Evolutionary conservation across 2,797 vertebrate species (phyloP).

Genomic region (Ibycter americanus): DNA sequence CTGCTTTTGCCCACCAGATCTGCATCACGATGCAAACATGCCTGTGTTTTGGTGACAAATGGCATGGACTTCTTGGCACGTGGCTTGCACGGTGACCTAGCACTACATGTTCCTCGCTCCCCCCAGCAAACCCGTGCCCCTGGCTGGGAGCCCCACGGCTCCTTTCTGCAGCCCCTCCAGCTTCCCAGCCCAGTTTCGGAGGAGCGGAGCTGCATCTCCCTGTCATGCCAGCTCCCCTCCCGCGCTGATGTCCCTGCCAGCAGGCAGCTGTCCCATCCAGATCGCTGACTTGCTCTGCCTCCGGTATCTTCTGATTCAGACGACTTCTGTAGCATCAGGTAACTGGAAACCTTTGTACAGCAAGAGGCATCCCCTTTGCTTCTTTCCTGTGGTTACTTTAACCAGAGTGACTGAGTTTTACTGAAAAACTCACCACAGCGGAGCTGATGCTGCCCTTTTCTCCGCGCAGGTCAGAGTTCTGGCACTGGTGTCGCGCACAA

Average conservation of each 20-base stretch:
- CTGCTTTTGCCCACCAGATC: not conserved
- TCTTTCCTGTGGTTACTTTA: slow-evolving; percentile 73
- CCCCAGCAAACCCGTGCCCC: rapidly evolving
- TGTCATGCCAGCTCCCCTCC: not conserved
- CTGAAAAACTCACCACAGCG: slow-evolving; percentile 67
- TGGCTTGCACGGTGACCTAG: not conserved
- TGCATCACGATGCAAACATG: not conserved
- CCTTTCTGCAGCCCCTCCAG: not conserved
- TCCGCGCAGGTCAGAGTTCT: not conserved
- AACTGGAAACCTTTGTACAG: not conserved
- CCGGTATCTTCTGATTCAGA: not conserved
- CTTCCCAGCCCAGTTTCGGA: rapidly evolving
- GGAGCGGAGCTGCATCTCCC: not conserved
- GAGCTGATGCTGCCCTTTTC: not conserved
- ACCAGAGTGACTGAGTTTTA: slow-evolving; percentile 67
- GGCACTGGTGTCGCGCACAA: rapidly evolving
- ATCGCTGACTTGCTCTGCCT: not conserved
- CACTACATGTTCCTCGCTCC: not conserved
- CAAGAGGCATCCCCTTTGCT: slow-evolving; percentile 44
- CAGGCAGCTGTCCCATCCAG: rapidly evolving
- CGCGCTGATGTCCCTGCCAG: rapidly evolving
- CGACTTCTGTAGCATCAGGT: not conserved
- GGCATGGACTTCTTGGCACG: rapidly evolving
- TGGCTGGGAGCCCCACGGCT: not conserved
- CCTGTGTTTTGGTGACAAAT: rapidly evolving